Conservation (phyloP, 2,797 vertebrate genomes). For the Diglossa cyanea region DNA sequence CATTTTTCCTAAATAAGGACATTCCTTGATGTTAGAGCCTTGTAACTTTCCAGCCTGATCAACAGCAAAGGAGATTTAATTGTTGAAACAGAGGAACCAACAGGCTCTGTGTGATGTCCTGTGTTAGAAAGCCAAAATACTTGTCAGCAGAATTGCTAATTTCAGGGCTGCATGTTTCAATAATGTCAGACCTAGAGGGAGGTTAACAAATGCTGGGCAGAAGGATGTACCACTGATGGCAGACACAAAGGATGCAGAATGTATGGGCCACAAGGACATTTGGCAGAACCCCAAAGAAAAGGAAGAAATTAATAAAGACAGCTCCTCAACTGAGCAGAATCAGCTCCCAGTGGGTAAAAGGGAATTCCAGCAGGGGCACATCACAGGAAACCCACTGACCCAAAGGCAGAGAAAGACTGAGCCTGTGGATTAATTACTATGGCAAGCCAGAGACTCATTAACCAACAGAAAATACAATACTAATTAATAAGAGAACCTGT, state of each 20-base stretch:
- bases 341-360: neutral
- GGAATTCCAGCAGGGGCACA: neutral
- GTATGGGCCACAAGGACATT: neutral
- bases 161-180: neutral
- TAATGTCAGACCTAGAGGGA: neutral
- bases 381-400: neutral
- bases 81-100: neutral
- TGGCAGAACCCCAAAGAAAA: neutral
- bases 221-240: neutral
- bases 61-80: neutral
- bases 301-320: neutral
- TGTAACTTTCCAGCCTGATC: too few relatives aligned
- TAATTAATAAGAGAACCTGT: neutral
- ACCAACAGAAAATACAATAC: accelerated
- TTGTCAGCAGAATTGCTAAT: neutral
- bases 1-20: too few relatives aligned
- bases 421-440: accelerated
- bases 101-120: accelerated
- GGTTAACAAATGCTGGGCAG: neutral
- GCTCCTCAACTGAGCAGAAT: neutral
- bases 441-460: neutral
- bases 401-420: too few relatives aligned
- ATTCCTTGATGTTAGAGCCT: neutral
- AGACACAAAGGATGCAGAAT: neutral
- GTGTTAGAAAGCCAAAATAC: neutral